Conservation (phyloP, 2,113 vertebrate genomes). For the Phocoena phocoena region DNA sequence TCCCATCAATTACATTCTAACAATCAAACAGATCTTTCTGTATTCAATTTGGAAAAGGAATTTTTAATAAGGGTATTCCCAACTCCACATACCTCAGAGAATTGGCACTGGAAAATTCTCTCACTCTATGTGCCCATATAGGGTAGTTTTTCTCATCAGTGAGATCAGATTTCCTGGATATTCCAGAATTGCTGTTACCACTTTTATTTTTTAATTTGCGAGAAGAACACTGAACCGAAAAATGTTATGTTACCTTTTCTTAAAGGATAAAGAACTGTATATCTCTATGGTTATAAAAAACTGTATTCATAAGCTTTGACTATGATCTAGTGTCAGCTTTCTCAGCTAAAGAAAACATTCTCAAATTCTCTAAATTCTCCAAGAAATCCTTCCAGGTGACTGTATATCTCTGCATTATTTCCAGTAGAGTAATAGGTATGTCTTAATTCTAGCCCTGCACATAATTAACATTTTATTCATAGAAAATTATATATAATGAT, state of each 20-base stretch:
- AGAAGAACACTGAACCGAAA: not conserved
- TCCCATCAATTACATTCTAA: slow-evolving; percentile 44
- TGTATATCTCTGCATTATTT: not conserved
- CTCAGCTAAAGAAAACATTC: not conserved
- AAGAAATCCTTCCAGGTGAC: not conserved
- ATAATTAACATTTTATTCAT: not conserved
- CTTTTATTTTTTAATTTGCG: not conserved
- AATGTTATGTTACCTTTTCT: not conserved
- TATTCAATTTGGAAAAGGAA: slow-evolving; percentile 42
- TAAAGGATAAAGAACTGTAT: not conserved
- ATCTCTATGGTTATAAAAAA: not conserved
- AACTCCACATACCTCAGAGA: not conserved
- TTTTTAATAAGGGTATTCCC: slow-evolving; percentile 63
- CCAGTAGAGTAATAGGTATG: not conserved
- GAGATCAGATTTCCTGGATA: slow-evolving; percentile 57
- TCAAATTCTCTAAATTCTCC: not conserved
- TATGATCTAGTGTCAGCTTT: not conserved
- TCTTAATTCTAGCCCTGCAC: not conserved
- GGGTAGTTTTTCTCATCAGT: slow-evolving; percentile 52
- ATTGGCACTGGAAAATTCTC: slow-evolving; percentile 32
- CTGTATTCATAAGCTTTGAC: not conserved
- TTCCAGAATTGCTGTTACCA: not conserved
- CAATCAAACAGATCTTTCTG: not conserved
- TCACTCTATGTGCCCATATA: not conserved
- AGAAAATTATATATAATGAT: not conserved